Base-by-base conservation (phyloP, 2,797 vertebrate genomes). In the Propithecus deckenii region DNA sequence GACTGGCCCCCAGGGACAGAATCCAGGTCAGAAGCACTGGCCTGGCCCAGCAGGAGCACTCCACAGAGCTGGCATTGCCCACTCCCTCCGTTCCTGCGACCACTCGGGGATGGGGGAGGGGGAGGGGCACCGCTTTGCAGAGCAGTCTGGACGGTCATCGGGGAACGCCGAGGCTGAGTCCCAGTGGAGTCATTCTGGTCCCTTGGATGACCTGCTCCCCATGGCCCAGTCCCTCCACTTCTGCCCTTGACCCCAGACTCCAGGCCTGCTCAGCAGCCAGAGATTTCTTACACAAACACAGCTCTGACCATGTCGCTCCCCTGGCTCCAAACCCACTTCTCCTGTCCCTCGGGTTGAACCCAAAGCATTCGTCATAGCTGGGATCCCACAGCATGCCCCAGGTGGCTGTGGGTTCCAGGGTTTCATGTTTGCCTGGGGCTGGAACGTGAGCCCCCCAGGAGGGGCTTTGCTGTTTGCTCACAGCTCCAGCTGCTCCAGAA, bases 61-160 rank as follows among this genome's bases (percentile, higher is more conserved):
- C 11, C 10, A 0, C 1, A 13, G 32, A 9, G 25, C 6, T 11
- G 38, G 5, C 11, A 1, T 3, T 3, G 4, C 61, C 59, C 35
- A 4, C 5, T 0, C 2, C 14, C n/a, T 0, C 6, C 9, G 12
- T 4, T 2, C 8, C 41, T 0, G 0, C 1, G 7, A 15, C 28
- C n/a, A 32, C 12, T 22, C 0, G 38, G 74, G 59, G 13, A 22
- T 2, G 23, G 7, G 5, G 0, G 0, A 74, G 17, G 32, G 4
- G 4, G 0, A 15, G 4, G 38, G 41, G 5, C 55, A 6, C 22
- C 30, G 32, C 22, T 32, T 10, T 12, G 7, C n/a, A 9, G 0
- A 5, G 38, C 28, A 18, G 30, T 41, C 50, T 2, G 41, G 38
- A 59, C 2, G 8, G 32, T 23, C 48, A 20, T 7, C 18, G 18